Evolutionary conservation across 2,888 invertebrate species (phyloP).

Genomic region (Ctena decussata): DNA sequence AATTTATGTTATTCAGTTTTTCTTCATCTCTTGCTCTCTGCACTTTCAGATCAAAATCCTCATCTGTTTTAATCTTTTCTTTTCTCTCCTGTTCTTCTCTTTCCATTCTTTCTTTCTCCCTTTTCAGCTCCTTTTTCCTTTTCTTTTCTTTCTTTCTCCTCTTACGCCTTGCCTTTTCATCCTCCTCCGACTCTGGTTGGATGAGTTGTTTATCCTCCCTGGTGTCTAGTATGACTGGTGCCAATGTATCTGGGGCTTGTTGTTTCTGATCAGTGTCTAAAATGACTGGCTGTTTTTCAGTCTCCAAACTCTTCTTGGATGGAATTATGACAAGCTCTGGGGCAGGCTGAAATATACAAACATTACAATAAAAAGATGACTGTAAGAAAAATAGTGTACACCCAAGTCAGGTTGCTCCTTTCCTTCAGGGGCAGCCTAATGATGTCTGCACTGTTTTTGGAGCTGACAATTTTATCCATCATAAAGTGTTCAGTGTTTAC

Average conservation of each 20-base stretch:
- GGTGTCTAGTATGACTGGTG: not conserved
- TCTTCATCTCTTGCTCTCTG: constrained; percentile 8
- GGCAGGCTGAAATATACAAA: not conserved
- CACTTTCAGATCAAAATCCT: not conserved
- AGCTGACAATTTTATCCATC: no score
- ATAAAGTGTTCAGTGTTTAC: no score
- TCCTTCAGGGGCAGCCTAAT: no score
- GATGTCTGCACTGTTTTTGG: no score
- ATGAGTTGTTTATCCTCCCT: constrained; percentile 8
- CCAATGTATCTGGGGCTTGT: not conserved
- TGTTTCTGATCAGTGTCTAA: not conserved
- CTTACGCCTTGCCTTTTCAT: constrained; percentile 32
- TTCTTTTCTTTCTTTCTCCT: constrained; percentile 64
- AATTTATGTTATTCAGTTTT: constrained; percentile 42
- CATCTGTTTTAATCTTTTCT: not conserved
- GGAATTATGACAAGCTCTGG: constrained; percentile 3
- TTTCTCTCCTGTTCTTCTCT: constrained; percentile 17
- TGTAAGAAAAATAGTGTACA: no score
- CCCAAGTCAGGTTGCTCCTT: no score
- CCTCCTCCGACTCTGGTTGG: constrained; percentile 14
- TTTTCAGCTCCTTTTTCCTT: constrained; percentile 56
- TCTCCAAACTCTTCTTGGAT: not conserved
- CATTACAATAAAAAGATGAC: not conserved
- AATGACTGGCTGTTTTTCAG: not conserved
- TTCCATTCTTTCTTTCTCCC: constrained; percentile 48